Evolutionary conservation across 2,888 invertebrate genomes (phyloP), one percentile per base, ranked within the genome.

Genomic region (Trisateles emortualis): DNA sequence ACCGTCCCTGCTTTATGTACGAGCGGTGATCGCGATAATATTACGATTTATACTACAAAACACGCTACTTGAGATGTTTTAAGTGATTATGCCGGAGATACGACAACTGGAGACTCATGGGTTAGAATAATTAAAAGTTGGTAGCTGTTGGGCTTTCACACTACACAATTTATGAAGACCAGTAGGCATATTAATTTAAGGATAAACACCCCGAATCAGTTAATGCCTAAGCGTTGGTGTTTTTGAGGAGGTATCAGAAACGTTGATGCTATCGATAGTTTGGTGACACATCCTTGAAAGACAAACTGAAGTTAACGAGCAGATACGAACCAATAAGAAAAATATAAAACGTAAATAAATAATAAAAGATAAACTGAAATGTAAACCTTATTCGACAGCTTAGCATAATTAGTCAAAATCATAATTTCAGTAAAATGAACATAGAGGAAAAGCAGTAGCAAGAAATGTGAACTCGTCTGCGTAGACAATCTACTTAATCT

Each of bases 11-110:
- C 79, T 82, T 87, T 86, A 88, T 80, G 81, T 77, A 73, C 79
- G 77, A 75, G 74, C 72, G 57, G 67, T 68, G 81, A 90, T 90
- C 88, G 81, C 77, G 91, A 91, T 90, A 89, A 74, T 70, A 69
- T 64, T 62, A 74, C 75, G 84, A 91, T 90, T 91, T 91, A 91
- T 87, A 71, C 68, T 78, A 54, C 76, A 67, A 62, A 62, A 68
- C 70, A 70, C 66, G 79, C 82, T 83, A 81, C 84, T 88, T 85
- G 84, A 87, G 85, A 87, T 84, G 83, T 84, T 79, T 74, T 55
- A 48, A 53, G 47, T 52, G 73, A 64, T 66, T 64, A 67, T 72
- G 53, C 14, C 29, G 29, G 39, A 53, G 60, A 71, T 53, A 52
- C 40, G 58, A 59, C 60, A 51, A 24, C 32, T n/a, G 10, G 6